Conservation (phyloP, 2,113 vertebrate species). For the Trinectes maculatus region DNA sequence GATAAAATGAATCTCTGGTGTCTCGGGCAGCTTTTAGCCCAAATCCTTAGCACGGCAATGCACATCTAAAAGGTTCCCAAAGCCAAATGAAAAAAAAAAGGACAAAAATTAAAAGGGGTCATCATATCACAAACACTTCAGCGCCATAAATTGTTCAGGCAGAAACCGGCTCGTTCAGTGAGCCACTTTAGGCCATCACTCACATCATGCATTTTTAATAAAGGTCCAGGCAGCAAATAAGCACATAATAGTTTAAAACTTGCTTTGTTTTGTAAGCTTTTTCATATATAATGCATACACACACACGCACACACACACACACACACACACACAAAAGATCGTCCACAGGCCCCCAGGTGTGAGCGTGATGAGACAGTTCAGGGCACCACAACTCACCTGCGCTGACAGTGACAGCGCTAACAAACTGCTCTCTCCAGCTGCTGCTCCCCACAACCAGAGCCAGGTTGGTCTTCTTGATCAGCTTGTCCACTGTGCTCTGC, state of each 20-base stretch:
- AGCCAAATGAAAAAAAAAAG: constrained; percentile 33
- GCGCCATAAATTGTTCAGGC: constrained; percentile 38
- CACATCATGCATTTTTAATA: constrained; percentile 62
- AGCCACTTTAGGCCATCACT: constrained; percentile 13
- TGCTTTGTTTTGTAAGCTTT: constrained; percentile 10
- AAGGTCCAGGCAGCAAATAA: constrained; percentile 28
- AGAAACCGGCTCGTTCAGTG: constrained; percentile 9
- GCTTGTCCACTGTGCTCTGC: constrained; percentile 88
- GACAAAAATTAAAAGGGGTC: constrained; percentile 36
- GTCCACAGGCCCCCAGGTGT: constrained; percentile 22
- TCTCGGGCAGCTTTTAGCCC: constrained; percentile 18
- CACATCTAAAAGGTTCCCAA: constrained; percentile 40
- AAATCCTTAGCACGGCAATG: constrained; percentile 21
- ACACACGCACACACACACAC: constrained; percentile 11
- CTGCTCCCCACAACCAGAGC: constrained; percentile 88
- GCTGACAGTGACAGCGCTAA: constrained; percentile 87
- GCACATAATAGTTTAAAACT: constrained; percentile 15
- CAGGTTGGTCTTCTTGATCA: constrained; percentile 89
- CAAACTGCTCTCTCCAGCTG: constrained; percentile 89
- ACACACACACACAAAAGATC: constrained; percentile 26
- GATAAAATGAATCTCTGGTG: constrained; percentile 16
- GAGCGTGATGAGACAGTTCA: constrained; percentile 30
- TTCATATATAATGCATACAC: neutral
- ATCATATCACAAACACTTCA: constrained; percentile 10
- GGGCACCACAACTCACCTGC: constrained; percentile 78